A percentile compares a stretch with the other conserved stretches of the same genome.
phyloP scores from a whole-genome alignment of 2,888 invertebrate species.

The Drosophila merina region DNA sequence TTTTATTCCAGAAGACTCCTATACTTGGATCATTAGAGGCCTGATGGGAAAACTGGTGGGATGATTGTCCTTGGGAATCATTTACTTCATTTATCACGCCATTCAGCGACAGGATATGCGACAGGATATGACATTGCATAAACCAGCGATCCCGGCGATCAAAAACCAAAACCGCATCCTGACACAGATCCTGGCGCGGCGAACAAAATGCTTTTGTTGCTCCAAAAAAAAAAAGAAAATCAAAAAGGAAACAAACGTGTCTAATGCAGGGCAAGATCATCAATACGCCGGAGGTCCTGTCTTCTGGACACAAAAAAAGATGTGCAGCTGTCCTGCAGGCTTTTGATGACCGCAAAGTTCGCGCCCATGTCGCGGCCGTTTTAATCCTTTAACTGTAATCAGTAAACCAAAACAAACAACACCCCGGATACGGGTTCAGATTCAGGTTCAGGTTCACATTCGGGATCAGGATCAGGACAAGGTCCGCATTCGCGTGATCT shows the following conservation, averaged over 20 bases:
- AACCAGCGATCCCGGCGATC: constrained; percentile 15
- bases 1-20: not conserved
- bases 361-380: constrained; percentile 70
- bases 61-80: constrained; percentile 9
- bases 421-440: not conserved
- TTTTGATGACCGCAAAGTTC: constrained; percentile 59
- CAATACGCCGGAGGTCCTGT: constrained; percentile 2
- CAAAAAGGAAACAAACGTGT: constrained; percentile 10
- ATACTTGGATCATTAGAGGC: not conserved
- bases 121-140: constrained; percentile 66
- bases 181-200: constrained; percentile 19
- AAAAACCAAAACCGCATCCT: constrained; percentile 43
- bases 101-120: constrained; percentile 45
- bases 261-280: constrained; percentile 38
- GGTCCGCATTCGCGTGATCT: not conserved
- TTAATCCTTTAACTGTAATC: constrained; percentile 66
- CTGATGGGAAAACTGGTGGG: constrained; percentile 31
- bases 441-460: not conserved
- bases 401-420: constrained; percentile 57
- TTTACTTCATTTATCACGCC: constrained; percentile 56
- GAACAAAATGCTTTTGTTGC: constrained; percentile 28
- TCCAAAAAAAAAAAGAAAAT: constrained; percentile 14
- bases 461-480: constrained; percentile 1
- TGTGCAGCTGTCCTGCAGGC: constrained; percentile 36
- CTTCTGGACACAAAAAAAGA: not conserved